phyloP scores from a whole-genome alignment of 1,140 invertebrate species.

The Zophobas atratus region DNA sequence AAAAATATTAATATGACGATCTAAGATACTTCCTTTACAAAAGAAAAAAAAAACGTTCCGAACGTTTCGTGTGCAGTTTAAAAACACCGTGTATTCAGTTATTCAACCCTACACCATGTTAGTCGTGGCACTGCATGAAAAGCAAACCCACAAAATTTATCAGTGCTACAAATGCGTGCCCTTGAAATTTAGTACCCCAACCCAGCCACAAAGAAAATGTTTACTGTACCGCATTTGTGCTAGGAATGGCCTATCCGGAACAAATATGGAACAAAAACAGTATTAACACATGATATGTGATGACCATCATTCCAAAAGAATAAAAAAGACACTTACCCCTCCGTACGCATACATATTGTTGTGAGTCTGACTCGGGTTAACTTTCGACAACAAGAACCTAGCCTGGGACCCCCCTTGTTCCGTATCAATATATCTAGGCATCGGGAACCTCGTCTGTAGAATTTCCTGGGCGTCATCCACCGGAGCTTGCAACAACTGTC shows the following conservation, averaged over 20 bases:
- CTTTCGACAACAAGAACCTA: slow-evolving; percentile 98
- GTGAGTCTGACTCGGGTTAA: slow-evolving; percentile 99
- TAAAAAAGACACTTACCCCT: slow-evolving; percentile 78
- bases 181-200: slow-evolving; percentile 20
- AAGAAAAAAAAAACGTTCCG: too few species aligned
- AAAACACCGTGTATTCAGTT: too few species aligned
- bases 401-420: slow-evolving; percentile 98
- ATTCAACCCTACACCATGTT: neutral
- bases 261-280: slow-evolving; percentile 52
- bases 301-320: slow-evolving; percentile 19
- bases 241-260: slow-evolving; percentile 58
- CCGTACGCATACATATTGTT: slow-evolving; percentile 98
- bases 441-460: slow-evolving; percentile 94
- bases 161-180: neutral
- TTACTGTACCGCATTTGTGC: slow-evolving; percentile 60
- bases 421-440: slow-evolving; percentile 99
- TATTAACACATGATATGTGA: slow-evolving; percentile 43
- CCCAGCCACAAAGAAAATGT: slow-evolving; percentile 50
- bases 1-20: too few species aligned
- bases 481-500: slow-evolving; percentile 95
- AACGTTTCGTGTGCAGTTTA: too few species aligned
- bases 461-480: slow-evolving; percentile 98
- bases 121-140: neutral
- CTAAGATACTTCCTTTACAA: too few species aligned
- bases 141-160: neutral